phyloP scores from a whole-genome alignment of 2,888 invertebrate species.

The Melanchra persicariae region DNA sequence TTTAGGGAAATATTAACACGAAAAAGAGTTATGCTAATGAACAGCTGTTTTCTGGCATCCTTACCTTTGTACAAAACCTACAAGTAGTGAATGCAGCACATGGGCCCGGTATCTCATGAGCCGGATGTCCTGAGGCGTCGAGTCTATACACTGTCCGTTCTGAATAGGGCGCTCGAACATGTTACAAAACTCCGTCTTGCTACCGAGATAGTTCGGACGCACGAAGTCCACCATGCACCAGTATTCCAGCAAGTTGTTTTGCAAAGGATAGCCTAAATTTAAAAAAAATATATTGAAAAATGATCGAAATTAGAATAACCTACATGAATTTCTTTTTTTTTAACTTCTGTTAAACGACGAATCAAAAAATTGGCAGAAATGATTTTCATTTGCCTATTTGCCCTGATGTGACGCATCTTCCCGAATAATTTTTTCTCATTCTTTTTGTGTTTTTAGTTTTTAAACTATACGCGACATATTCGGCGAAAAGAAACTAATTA shows the following conservation, averaged over 20 bases:
- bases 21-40: not conserved
- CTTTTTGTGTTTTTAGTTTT: no score
- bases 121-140: constrained; percentile 97
- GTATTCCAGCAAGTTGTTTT: constrained; percentile 98
- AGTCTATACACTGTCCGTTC: constrained; percentile 99
- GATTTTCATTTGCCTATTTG: no score
- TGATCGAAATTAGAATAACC: not conserved
- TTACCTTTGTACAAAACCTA: constrained; percentile 98
- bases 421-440: no score
- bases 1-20: not conserved
- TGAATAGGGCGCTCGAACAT: constrained; percentile 99
- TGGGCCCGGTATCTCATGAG: constrained; percentile 99
- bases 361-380: not conserved
- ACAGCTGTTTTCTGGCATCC: not conserved
- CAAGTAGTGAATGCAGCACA: constrained; percentile 97
- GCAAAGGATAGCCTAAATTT: constrained; percentile 96
- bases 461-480: no score
- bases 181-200: constrained; percentile 98
- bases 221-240: constrained; percentile 99
- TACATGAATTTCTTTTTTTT: not conserved
- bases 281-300: constrained; percentile 9
- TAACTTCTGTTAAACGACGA: not conserved
- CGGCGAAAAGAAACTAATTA: no score
- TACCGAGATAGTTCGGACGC: constrained; percentile 98
- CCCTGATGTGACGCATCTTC: not conserved